Conservation (phyloP, 2,113 vertebrate genomes). For the Heteronetta atricapilla region DNA sequence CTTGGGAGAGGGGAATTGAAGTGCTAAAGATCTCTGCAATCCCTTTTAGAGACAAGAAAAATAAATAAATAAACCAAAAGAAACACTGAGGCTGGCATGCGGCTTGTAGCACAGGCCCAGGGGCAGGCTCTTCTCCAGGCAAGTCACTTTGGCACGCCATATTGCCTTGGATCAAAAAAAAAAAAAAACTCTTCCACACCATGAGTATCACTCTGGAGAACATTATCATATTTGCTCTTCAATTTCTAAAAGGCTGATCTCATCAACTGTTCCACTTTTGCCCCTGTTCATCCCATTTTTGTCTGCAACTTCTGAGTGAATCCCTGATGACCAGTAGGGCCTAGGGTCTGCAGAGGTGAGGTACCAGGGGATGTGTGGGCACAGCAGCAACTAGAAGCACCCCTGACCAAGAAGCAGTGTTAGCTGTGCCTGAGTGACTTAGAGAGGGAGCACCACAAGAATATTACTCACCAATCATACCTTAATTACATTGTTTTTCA, state of each 20-base stretch:
- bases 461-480: background rate
- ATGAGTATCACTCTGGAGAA: background rate
- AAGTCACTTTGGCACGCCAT: background rate
- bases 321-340: background rate
- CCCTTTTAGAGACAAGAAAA: background rate
- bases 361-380: background rate
- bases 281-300: background rate
- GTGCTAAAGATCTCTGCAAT: background rate
- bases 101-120: background rate
- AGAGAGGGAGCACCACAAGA: background rate
- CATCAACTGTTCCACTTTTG: background rate
- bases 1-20: background rate
- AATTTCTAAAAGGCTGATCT: background rate
- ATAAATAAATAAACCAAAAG: too few species aligned
- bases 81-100: background rate
- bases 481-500: slow-evolving; percentile 54
- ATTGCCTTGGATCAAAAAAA: background rate
- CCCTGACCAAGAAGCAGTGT: background rate
- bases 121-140: background rate
- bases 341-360: background rate
- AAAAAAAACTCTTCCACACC: background rate
- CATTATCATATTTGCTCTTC: background rate
- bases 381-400: background rate
- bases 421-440: background rate
- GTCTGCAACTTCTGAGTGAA: background rate